These are phyloP conservation scores for Philereme vetulata DNA, from an alignment of 2,888 invertebrate species.

Conservation along the genomic window DNA sequence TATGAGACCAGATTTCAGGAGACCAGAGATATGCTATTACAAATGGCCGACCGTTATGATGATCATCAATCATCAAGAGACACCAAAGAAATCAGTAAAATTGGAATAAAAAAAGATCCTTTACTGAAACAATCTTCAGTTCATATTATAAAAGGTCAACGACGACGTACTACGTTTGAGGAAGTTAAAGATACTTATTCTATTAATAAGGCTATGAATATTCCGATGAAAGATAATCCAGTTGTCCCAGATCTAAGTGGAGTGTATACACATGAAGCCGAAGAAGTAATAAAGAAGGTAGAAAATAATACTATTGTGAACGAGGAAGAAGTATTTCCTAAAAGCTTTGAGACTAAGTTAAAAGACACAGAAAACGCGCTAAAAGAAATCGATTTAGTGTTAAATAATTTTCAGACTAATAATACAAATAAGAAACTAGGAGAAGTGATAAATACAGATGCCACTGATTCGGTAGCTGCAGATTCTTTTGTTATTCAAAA, in stretches of 20 bases:
- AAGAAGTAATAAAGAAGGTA: constrained; percentile 28
- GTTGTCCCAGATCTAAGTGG: constrained; percentile 51
- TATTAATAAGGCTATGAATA: constrained; percentile 69
- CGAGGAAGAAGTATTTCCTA: constrained; percentile 53
- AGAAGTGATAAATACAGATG: constrained; percentile 3
- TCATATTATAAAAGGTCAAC: constrained; percentile 55
- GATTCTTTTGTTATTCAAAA: constrained; percentile 11
- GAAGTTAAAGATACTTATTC: constrained; percentile 65
- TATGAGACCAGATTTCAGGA: constrained; percentile 74
- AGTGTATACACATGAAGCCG: constrained; percentile 39
- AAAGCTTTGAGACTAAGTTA: constrained; percentile 60
- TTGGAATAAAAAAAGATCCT: constrained; percentile 48
- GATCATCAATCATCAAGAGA: constrained; percentile 43
- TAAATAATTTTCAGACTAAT: constrained; percentile 41
- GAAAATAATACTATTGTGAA: constrained; percentile 38
- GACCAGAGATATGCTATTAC: constrained; percentile 69
- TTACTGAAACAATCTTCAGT: constrained; percentile 65
- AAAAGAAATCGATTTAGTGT: constrained; percentile 57
- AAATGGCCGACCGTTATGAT: constrained; percentile 68
- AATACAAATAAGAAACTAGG: constrained; percentile 1
- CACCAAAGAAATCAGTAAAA: constrained; percentile 24
- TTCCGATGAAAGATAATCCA: constrained; percentile 62
- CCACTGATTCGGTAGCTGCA: constrained; percentile 4
- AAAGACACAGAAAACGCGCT: constrained; percentile 65
- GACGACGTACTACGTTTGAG: constrained; percentile 53